phyloP scores from a whole-genome alignment of 1,140 invertebrate genomes.

The Lasioglossum albipes region DNA sequence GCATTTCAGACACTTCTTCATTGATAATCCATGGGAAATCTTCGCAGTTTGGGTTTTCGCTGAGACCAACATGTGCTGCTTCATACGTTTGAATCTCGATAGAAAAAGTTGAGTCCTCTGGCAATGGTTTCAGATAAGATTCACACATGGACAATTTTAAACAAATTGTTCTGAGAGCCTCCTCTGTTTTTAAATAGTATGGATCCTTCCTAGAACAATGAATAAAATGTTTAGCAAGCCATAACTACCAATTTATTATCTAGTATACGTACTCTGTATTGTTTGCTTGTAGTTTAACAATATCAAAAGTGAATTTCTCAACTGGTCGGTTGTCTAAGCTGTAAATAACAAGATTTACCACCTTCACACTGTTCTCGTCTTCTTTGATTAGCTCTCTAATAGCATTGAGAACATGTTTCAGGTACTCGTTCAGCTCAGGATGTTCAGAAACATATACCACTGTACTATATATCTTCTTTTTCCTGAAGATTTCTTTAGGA shows the following conservation, averaged over 20 bases:
- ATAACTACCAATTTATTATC: neutral
- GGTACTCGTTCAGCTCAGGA: constrained; percentile 83
- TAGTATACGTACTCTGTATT: constrained; percentile 63
- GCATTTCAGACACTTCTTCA: constrained; percentile 61
- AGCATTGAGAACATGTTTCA: constrained; percentile 80
- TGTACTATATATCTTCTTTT: constrained; percentile 82
- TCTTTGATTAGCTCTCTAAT: constrained; percentile 76
- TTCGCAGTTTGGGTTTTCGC: constrained; percentile 79
- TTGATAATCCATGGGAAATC: constrained; percentile 81
- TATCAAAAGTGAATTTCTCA: constrained; percentile 82
- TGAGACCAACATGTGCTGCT: constrained; percentile 77
- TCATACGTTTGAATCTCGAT: constrained; percentile 82
- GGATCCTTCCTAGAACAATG: constrained; percentile 76
- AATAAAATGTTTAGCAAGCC: neutral
- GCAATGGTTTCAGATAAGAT: constrained; percentile 78
- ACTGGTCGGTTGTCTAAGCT: constrained; percentile 70
- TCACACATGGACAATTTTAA: constrained; percentile 79
- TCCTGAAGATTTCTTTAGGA: constrained; percentile 82
- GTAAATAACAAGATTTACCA: constrained; percentile 78
- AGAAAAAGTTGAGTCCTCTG: constrained; percentile 80
- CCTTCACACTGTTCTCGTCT: constrained; percentile 73
- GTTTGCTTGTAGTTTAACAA: constrained; percentile 70
- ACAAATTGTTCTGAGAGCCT: constrained; percentile 82
- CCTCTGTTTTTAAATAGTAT: constrained; percentile 82
- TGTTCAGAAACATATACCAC: constrained; percentile 81